A percentile compares a stretch with the other conserved stretches of the same genome.
Evolutionary conservation across 2,797 vertebrate genomes (phyloP).

Genomic region (Loriculus beryllinus): DNA sequence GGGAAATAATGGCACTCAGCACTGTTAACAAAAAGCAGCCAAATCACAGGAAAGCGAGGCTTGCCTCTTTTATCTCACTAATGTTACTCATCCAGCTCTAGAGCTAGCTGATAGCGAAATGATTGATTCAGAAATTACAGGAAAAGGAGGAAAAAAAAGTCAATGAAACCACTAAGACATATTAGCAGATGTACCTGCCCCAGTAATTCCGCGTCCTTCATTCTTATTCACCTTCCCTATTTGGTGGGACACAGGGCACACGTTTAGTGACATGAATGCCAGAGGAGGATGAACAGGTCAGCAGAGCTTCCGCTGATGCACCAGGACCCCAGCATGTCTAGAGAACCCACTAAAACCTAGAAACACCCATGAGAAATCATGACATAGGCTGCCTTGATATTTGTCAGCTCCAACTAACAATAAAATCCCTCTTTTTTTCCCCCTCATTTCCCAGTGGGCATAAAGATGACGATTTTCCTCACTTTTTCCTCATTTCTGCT

Average conservation of each 20-base stretch:
- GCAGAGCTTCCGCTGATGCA: not conserved
- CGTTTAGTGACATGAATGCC: not conserved
- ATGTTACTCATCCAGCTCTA: constrained; percentile 60
- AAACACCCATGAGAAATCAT: not conserved
- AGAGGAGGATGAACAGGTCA: not conserved
- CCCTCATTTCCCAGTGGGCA: not conserved
- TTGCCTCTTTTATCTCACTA: constrained; percentile 57
- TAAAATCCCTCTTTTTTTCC: not conserved
- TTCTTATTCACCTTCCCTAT: not conserved
- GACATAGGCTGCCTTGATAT: accelerated
- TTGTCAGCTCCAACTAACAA: not conserved
- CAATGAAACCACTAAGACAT: not conserved
- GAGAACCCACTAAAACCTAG: not conserved
- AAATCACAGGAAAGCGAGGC: constrained; percentile 52
- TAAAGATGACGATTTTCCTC: not conserved
- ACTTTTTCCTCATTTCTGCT: not conserved
- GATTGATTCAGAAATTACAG: constrained; percentile 40
- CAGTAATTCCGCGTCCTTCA: not conserved
- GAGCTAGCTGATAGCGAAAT: constrained; percentile 39
- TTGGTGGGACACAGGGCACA: not conserved
- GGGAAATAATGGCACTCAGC: constrained; percentile 52
- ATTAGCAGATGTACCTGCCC: constrained; percentile 13
- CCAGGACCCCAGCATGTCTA: not conserved
- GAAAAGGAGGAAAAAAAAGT: not conserved
- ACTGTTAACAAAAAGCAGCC: constrained; percentile 55